Evolutionary conservation across 2,113 vertebrate genomes (phyloP).

Genomic region (Labrus mixtus): DNA sequence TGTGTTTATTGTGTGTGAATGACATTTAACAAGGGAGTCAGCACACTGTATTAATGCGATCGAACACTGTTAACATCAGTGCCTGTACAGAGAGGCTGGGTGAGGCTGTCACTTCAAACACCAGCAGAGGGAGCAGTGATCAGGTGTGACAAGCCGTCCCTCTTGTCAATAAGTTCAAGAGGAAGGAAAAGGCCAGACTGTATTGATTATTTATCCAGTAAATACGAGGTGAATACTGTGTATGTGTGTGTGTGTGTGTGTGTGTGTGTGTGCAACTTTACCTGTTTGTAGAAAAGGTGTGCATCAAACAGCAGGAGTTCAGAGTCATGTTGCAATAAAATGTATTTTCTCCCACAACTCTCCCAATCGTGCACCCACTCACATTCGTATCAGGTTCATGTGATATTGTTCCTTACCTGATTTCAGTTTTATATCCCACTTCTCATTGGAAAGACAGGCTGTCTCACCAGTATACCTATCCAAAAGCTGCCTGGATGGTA

Average conservation of each 20-base stretch:
- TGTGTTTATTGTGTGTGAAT: no score
- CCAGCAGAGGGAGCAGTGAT: slow-evolving; percentile 73
- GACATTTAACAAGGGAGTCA: slow-evolving; percentile 8
- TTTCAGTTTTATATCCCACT: neutral
- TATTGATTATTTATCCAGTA: neutral
- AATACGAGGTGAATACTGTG: neutral
- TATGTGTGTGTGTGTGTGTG: neutral
- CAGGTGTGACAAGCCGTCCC: neutral
- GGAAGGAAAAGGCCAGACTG: neutral
- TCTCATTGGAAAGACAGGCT: neutral
- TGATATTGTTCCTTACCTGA: neutral
- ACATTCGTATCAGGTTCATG: neutral
- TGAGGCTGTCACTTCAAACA: neutral
- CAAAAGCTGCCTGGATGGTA: slow-evolving; percentile 1
- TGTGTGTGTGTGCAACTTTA: neutral
- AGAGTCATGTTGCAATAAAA: neutral
- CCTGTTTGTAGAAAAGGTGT: no score
- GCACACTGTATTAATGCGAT: slow-evolving; percentile 8
- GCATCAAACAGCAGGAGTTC: no score
- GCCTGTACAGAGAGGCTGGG: neutral
- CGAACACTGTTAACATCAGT: neutral
- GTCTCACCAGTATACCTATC: neutral
- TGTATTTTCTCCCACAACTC: no score
- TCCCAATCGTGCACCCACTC: no score
- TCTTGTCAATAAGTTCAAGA: neutral